These are phyloP conservation scores for Frieseomelitta varia DNA, from an alignment of 1,140 invertebrate genomes.

Conservation along the genomic window DNA sequence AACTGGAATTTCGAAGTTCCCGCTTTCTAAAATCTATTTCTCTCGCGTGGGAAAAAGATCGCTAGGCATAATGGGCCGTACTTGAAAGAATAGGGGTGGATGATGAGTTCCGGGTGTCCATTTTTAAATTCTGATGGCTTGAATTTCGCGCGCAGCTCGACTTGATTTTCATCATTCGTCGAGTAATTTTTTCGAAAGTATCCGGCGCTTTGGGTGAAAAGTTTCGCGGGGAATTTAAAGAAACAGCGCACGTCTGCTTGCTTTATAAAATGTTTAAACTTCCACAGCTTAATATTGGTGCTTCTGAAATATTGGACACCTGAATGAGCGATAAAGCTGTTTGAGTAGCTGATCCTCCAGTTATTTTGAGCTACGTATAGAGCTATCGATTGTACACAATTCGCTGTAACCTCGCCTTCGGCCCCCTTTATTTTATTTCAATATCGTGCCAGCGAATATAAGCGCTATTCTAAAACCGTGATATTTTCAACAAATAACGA, in stretches of 20 bases:
- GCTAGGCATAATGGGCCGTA: neutral
- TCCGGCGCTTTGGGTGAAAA: neutral
- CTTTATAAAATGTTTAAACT: neutral
- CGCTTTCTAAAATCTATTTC: neutral
- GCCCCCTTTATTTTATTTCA: slow-evolving; percentile 34
- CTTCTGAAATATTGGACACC: slow-evolving; percentile 32
- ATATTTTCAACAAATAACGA: neutral
- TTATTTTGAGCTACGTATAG: slow-evolving; percentile 38
- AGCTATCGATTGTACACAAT: slow-evolving; percentile 31
- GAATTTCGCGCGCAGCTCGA: neutral
- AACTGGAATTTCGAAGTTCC: neutral
- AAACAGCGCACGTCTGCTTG: neutral
- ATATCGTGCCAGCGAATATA: neutral
- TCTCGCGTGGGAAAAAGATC: neutral
- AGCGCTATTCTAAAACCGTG: neutral
- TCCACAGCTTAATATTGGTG: neutral
- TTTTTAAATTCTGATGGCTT: neutral
- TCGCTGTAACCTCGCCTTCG: neutral
- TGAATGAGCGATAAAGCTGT: slow-evolving; percentile 37
- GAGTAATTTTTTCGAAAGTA: neutral
- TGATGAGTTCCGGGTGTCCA: neutral
- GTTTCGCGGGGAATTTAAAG: neutral
- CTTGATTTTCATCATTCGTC: neutral
- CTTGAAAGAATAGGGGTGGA: neutral
- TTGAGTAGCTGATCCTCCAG: slow-evolving; percentile 39